Base-by-base conservation (phyloP, 2,888 invertebrate genomes). In the Euzetes globulus region DNA sequence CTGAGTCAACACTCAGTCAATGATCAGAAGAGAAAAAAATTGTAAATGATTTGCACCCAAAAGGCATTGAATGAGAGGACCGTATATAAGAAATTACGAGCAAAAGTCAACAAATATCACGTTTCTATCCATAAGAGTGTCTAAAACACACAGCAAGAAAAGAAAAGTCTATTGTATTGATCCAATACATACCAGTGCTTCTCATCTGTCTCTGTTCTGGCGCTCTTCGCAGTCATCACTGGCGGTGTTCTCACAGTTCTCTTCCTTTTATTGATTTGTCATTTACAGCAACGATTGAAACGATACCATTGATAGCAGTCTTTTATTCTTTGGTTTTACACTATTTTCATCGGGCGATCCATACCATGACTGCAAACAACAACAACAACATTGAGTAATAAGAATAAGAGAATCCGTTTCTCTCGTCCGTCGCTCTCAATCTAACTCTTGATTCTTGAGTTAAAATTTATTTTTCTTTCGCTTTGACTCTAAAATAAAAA, bases 61-160 rank as follows among this genome's bases (percentile, higher is more conserved):
- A 63, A 63, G 63, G 63, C 63, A 33, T 63, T 33, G 63, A 29
- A 17, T 19, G 60, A 27, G 17, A 60, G 60, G 50, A 33, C 37
- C 1, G 4, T n/a, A 15, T 33, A 63, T 63, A 33, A 37, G 33
- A 63, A 33, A 63, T 63, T 27, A 33, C 33, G 29, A 17, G 19
- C 11, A 58, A 33, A 63, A 63, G 63, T 63, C 63, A 37, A 37
- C 63, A 63, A 63, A 63, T 63, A 63, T 63, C 63, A 63, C 63
- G 63, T 63, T 63, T 63, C 63, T 63, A 3, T 17, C 15, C 15
- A 63, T 63, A 17, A 63, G 37, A 63, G 29, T 25, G 25, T 33
- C 37, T 33, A 1, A 27, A 63, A 63, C 63, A 63, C 29, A 63
- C 52, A n/a, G 52, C 7, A 13, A 41, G 41, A 25, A 17, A 25